Evolutionary conservation across 1,140 invertebrate genomes (phyloP).

Genomic region (Drosophila pachea): DNA sequence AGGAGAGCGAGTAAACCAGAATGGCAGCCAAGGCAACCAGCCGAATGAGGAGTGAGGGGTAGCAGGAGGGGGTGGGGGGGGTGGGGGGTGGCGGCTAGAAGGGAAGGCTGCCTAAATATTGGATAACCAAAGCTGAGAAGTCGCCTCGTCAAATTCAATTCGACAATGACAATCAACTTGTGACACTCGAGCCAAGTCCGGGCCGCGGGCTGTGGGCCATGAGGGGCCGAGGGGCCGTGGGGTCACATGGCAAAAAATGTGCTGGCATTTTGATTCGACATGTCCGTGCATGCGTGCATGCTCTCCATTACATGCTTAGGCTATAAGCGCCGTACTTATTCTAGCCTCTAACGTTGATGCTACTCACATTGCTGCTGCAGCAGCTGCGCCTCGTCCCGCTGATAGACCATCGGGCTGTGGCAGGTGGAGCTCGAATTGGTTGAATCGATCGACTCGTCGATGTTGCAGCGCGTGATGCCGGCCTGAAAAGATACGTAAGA

Average conservation of each 20-base stretch:
- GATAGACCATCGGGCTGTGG: conserved; percentile 77
- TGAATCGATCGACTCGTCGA: conserved; percentile 77
- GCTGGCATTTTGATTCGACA: conserved; percentile 68
- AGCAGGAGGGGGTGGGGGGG: too few relatives aligned
- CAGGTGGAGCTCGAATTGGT: conserved; percentile 78
- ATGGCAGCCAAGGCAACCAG: conserved; percentile 43
- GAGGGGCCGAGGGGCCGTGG: not conserved
- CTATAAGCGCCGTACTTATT: conserved; percentile 21
- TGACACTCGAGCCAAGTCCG: conserved; percentile 57
- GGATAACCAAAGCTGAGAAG: conserved; percentile 46
- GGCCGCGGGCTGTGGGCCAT: too few relatives aligned
- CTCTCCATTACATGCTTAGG: conserved; percentile 36
- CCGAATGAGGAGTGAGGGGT: not conserved
- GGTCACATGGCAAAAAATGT: conserved; percentile 16
- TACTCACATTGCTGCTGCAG: conserved; percentile 74
- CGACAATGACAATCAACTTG: conserved; percentile 76
- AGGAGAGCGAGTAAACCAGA: not conserved
- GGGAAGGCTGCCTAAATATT: conserved; percentile 5
- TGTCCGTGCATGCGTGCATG: too few relatives aligned
- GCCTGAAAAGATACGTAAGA: conserved; percentile 48
- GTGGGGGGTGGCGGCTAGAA: not conserved
- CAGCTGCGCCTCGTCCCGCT: conserved; percentile 76
- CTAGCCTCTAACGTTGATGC: too few relatives aligned
- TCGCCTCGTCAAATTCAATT: conserved; percentile 71
- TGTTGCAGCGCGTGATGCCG: conserved; percentile 77